Evolutionary conservation across 1,140 invertebrate species (phyloP), one percentile per base, ranked within the genome.

Genomic region (Drosophila watanabei): DNA sequence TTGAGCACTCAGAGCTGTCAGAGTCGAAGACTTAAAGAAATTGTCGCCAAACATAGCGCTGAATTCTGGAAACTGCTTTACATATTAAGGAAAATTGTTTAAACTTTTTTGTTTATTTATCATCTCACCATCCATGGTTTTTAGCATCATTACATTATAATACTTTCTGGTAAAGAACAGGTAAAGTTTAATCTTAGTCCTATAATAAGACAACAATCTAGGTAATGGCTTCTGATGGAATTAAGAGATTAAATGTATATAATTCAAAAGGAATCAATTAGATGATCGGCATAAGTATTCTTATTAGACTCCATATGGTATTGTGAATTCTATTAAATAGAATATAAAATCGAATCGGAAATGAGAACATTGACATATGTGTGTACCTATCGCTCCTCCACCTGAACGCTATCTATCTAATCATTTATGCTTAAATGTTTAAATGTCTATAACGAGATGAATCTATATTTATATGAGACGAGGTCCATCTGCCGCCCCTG

Each of bases 381-480:
- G 80, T 91, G 88, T 91, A 91, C 88, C 88, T 91, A 91, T 87
- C 75, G 80, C 83, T 91, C 87, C 87, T 84, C 88, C 83, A 87
- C 88, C 88, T 91, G 86, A 90, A 87, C 71, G 77, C 84, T 89
- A 63, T 76, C 52, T 82, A 68, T 86, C 60, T 30, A 64, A 56
- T 76, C 51, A 57, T 76, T 76, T 86, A 70, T 81, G 82, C 77
- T 86, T 86, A 69, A 85, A 65, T 85, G 79, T 85, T 81, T 78
- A 72, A 72, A 77, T 56, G 62, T 49, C 57, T 56, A 75, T 63
- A 62, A 32, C 32, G 30, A 71, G 65, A 43, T 68, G 46, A 72
- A 72, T 73, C 54, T 73, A 75, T 70, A 62, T 82, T 78, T 78
- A 69, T 60, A 63, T 58, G 48, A 69, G 48, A 60, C 49, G 46